Percentiles rank a stretch among this genome's conserved stretches.
Conservation (phyloP, 2,888 invertebrate species). For the Drosophila atripex region DNA sequence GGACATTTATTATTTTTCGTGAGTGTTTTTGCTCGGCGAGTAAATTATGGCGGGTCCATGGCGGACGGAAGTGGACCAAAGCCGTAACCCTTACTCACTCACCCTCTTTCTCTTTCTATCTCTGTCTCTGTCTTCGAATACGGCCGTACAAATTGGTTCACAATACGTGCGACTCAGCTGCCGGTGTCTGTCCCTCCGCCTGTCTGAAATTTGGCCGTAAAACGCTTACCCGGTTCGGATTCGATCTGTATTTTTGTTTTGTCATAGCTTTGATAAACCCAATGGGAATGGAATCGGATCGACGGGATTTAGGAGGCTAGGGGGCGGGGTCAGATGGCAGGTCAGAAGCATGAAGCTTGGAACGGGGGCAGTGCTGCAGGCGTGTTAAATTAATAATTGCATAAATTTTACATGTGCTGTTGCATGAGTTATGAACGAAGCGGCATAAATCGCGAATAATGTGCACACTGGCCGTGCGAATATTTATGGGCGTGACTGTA, state of each 20-base stretch:
- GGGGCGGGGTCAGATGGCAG: neutral
- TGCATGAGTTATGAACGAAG: conserved; percentile 81
- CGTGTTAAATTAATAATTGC: conserved; percentile 84
- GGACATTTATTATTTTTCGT: conserved; percentile 79
- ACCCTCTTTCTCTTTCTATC: no score
- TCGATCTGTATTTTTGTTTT: conserved; percentile 50
- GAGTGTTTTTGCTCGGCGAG: conserved; percentile 77
- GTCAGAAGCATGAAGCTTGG: neutral
- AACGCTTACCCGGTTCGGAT: conserved; percentile 60
- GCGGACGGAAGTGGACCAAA: conserved; percentile 26
- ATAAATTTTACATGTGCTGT: conserved; percentile 84
- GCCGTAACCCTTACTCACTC: neutral
- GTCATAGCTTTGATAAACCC: conserved; percentile 1
- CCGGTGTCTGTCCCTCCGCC: neutral
- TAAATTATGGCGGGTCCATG: conserved; percentile 65
- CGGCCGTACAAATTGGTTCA: conserved; percentile 6
- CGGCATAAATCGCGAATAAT: conserved; percentile 82
- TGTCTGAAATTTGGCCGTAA: conserved; percentile 11
- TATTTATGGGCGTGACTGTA: conserved; percentile 83
- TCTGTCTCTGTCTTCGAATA: neutral
- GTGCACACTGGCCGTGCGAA: conserved; percentile 82
- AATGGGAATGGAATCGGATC: conserved; percentile 10
- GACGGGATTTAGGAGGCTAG: neutral
- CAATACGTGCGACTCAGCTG: neutral
- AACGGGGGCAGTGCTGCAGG: conserved; percentile 55